Conservation (phyloP, 2,797 vertebrate genomes). For the Sitta carolinensis region DNA sequence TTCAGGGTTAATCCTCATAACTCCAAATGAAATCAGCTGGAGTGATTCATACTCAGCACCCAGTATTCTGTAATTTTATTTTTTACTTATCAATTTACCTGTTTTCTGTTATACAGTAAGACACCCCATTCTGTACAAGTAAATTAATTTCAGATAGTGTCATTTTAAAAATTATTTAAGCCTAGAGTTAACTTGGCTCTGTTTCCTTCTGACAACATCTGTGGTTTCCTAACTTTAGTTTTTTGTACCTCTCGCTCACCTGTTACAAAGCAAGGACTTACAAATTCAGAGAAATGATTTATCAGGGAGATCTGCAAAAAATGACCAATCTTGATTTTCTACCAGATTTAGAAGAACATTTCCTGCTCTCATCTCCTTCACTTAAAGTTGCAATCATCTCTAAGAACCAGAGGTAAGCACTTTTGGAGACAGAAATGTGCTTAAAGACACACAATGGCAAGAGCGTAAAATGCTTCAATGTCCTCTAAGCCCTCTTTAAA, state of each 20-base stretch:
- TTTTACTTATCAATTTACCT: not conserved
- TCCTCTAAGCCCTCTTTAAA: not conserved
- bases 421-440: not conserved
- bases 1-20: not conserved
- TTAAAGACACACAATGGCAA: not conserved
- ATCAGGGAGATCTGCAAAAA: not conserved
- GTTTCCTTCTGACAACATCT: slow-evolving; percentile 17
- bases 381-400: not conserved
- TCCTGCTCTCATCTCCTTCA: not conserved
- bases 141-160: not conserved
- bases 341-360: not conserved
- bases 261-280: not conserved
- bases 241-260: not conserved
- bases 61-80: not conserved
- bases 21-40: not conserved
- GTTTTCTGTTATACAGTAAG: not conserved
- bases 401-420: not conserved
- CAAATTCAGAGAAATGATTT: not conserved
- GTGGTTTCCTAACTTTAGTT: not conserved
- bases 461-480: not conserved
- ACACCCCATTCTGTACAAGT: not conserved
- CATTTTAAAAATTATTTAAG: slow-evolving; percentile 1
- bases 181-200: not conserved
- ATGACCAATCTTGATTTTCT: not conserved
- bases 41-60: not conserved